phyloP scores from a whole-genome alignment of 92 coral and sea anemone genomes.

The Porites divaricata region DNA sequence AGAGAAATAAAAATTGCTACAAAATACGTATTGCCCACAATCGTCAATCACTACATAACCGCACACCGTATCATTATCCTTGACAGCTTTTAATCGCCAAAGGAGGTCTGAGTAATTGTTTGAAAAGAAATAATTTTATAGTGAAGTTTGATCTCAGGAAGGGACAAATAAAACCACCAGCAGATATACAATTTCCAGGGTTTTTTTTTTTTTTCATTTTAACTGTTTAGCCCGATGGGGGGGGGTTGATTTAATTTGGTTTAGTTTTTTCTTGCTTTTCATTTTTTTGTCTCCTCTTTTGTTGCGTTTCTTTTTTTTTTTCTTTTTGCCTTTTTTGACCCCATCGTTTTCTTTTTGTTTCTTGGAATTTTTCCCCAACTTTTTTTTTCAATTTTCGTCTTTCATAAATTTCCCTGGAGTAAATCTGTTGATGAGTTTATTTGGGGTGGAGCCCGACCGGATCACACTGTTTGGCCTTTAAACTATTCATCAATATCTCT shows the following conservation, averaged over 20 bases:
- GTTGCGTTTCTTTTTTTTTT: background rate
- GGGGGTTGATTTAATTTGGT: background rate
- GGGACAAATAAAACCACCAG: constrained; percentile 33
- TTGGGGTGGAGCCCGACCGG: constrained; percentile 80
- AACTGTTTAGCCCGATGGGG: background rate
- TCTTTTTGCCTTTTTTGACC: background rate
- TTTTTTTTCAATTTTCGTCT: background rate
- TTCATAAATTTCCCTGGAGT: constrained; percentile 1
- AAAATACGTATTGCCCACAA: constrained; percentile 32
- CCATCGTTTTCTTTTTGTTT: background rate
- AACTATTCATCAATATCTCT: background rate
- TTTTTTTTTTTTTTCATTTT: background rate
- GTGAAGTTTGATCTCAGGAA: constrained; percentile 36
- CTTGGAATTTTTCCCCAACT: background rate
- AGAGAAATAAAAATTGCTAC: constrained; percentile 20
- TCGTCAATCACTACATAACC: constrained; percentile 25
- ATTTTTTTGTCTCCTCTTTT: background rate
- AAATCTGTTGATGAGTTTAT: constrained; percentile 38
- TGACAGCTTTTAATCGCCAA: constrained; percentile 9
- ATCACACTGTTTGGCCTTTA: constrained; percentile 4
- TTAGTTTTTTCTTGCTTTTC: background rate
- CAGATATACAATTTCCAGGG: constrained; percentile 25
- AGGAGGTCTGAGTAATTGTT: constrained; percentile 15
- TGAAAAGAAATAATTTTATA: background rate
- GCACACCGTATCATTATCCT: background rate